phyloP scores from a whole-genome alignment of 2,888 invertebrate species.

The Sinopyrophorus schimmeli region DNA sequence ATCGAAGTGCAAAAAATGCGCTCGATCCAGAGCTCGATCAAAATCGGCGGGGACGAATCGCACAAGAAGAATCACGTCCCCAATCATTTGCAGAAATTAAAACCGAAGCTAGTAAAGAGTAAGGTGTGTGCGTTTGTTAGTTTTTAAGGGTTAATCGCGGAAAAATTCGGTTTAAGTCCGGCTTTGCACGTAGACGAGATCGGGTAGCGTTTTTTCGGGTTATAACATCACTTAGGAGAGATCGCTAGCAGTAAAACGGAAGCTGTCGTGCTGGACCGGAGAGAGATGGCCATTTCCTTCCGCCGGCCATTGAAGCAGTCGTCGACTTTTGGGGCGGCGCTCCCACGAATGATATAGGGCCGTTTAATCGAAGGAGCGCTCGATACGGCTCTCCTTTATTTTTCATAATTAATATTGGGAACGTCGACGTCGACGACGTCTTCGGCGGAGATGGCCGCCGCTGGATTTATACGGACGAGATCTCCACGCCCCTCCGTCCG shows the following conservation, averaged over 20 bases:
- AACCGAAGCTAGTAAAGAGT: conserved; percentile 60
- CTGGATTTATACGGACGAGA: no score
- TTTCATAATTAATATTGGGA: no score
- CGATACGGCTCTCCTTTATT: no score
- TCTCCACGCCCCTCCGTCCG: no score
- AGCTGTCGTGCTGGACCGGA: conserved; percentile 42
- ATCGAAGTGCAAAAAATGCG: conserved; percentile 79
- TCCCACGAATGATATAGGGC: no score
- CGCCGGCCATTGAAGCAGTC: conserved; percentile 40
- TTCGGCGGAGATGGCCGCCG: no score
- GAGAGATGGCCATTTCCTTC: conserved; percentile 47
- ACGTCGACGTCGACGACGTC: no score
- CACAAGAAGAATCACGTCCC: conserved; percentile 55
- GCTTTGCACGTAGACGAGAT: background rate
- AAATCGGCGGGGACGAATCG: conserved; percentile 24
- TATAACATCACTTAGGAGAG: conserved; percentile 44
- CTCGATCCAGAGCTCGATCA: no score
- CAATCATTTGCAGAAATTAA: conserved; percentile 72
- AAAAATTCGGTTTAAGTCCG: background rate
- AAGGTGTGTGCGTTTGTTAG: conserved; percentile 37
- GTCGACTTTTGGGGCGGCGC: conserved; percentile 7
- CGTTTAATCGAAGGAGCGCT: no score
- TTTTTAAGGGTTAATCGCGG: background rate
- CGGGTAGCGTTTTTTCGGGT: conserved; percentile 35
- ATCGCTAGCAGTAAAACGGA: conserved; percentile 39